phyloP scores from a whole-genome alignment of 2,888 invertebrate species.

The Proisotoma minuta region DNA sequence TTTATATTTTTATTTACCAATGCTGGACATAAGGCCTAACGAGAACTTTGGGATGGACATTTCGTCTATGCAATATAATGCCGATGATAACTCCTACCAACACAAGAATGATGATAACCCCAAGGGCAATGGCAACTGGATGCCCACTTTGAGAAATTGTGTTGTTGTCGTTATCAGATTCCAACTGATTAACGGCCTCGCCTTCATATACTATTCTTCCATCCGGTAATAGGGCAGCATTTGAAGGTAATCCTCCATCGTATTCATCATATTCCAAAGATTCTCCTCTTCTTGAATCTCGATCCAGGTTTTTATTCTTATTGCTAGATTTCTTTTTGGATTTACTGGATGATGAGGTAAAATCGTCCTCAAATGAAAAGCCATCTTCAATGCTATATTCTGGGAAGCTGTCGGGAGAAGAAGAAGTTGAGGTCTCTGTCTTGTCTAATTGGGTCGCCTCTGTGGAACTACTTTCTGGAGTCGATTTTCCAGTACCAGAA shows the following conservation, averaged over 20 bases:
- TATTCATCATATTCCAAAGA: background rate
- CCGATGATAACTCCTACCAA: constrained; percentile 32
- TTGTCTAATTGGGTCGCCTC: background rate
- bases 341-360: too few species aligned
- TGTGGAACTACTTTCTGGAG: background rate
- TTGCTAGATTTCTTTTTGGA: too few species aligned
- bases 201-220: background rate
- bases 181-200: background rate
- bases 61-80: constrained; percentile 31
- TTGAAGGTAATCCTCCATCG: background rate
- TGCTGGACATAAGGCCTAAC: constrained; percentile 44
- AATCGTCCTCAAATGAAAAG: background rate
- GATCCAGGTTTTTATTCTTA: too few species aligned
- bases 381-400: background rate
- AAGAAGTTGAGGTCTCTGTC: background rate
- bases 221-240: background rate
- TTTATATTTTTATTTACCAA: too few species aligned
- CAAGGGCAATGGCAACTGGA: constrained; percentile 27
- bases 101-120: constrained; percentile 23
- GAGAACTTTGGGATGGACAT: constrained; percentile 41
- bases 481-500: background rate
- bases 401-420: background rate
- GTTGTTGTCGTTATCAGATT: background rate
- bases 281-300: too few species aligned
- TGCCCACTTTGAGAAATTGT: background rate